These are phyloP conservation scores for Neodontobutis hainanensis DNA, from an alignment of 2,113 vertebrate species.

Conservation along the genomic window DNA sequence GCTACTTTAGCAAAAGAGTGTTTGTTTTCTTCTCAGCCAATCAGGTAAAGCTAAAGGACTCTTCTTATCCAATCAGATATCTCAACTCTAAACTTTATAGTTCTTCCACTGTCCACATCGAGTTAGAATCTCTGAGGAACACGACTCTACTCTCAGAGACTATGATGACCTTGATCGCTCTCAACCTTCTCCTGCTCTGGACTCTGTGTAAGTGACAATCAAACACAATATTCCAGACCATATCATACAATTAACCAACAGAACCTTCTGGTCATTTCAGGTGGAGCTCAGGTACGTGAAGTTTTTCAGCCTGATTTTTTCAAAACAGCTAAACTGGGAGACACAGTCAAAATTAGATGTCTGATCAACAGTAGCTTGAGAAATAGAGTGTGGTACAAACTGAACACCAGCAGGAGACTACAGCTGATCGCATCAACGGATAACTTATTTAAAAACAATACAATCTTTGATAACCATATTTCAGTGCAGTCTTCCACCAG, in stretches of 20 bases:
- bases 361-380: accelerated
- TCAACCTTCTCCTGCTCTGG: background rate
- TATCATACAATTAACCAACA: background rate
- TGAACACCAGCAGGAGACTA: constrained; percentile 8
- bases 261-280: constrained; percentile 5
- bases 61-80: background rate
- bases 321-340: background rate
- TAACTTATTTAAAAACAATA: background rate
- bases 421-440: background rate
- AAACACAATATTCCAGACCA: background rate
- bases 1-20: no score
- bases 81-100: background rate
- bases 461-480: background rate
- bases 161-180: background rate
- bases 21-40: background rate
- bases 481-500: background rate
- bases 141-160: background rate
- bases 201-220: background rate
- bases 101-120: background rate
- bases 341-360: background rate
- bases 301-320: constrained; percentile 15
- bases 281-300: background rate
- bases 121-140: background rate
- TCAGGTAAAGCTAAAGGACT: background rate
- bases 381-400: constrained; percentile 20